Conservation (phyloP, 2,888 invertebrate genomes). For the Proisotoma minuta region DNA sequence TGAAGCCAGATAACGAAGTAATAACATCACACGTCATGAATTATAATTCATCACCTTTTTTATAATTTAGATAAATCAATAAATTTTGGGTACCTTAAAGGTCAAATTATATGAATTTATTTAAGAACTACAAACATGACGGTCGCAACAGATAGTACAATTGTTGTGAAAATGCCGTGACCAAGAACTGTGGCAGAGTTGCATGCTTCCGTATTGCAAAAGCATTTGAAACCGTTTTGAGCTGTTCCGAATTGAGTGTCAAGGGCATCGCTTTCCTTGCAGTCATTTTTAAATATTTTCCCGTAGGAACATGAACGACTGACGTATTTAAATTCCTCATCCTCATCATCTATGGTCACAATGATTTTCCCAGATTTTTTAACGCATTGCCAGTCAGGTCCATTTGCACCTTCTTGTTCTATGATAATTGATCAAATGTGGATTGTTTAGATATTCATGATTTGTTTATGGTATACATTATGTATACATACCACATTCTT, state of each 20-base stretch:
- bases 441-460: neutral
- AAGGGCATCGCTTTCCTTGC: slow-evolving; percentile 16
- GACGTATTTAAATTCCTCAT: slow-evolving; percentile 15
- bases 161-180: no score
- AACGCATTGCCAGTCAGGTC: slow-evolving; percentile 16
- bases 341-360: slow-evolving; percentile 18
- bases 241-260: neutral
- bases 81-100: no score
- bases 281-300: neutral
- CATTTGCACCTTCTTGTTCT: neutral
- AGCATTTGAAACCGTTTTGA: slow-evolving; percentile 18
- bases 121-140: no score
- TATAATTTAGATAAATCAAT: slow-evolving; percentile 3
- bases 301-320: slow-evolving; percentile 17
- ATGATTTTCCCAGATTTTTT: slow-evolving; percentile 18
- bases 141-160: no score
- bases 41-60: neutral
- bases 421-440: neutral
- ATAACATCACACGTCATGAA: slow-evolving; percentile 4
- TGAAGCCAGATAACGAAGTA: slow-evolving; percentile 1
- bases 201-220: slow-evolving; percentile 15
- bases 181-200: slow-evolving; percentile 6
- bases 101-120: no score
- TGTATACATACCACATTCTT: slow-evolving; percentile 1
- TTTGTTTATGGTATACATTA: neutral